Evolutionary conservation across 2,888 invertebrate species (phyloP).

Genomic region (Heliconius ismenius): DNA sequence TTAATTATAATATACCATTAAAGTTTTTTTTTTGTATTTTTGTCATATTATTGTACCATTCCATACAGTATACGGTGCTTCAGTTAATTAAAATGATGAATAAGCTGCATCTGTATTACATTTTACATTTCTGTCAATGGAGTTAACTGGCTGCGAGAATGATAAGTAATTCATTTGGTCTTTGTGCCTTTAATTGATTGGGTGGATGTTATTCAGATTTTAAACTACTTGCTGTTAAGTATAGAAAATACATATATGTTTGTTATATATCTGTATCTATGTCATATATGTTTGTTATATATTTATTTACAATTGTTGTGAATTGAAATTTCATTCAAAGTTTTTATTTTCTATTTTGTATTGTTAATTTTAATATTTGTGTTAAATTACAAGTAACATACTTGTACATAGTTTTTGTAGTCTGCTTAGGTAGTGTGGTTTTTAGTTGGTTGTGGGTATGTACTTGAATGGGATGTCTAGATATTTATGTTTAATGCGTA

Average conservation of each 20-base stretch:
- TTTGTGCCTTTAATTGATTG: conserved; percentile 8
- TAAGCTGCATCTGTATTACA: conserved; percentile 12
- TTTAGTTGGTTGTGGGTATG: too few relatives aligned
- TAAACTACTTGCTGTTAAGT: not conserved
- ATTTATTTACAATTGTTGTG: too few relatives aligned
- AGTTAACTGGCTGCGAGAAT: conserved; percentile 14
- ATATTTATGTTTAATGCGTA: too few relatives aligned
- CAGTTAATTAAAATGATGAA: conserved; percentile 21
- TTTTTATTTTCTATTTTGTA: not conserved
- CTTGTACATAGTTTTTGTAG: too few relatives aligned
- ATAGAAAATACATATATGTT: not conserved
- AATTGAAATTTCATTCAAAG: not conserved
- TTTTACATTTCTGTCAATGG: conserved; percentile 18
- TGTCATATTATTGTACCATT: conserved; percentile 4
- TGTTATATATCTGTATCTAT: too few relatives aligned
- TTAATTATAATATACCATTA: conserved; percentile 3
- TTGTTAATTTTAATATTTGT: not conserved
- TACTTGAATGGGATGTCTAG: too few relatives aligned
- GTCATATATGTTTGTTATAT: too few relatives aligned
- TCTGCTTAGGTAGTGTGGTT: too few relatives aligned
- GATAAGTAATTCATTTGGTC: conserved; percentile 25
- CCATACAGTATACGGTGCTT: not conserved
- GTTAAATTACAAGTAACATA: too few relatives aligned
- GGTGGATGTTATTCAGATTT: conserved; percentile 1
- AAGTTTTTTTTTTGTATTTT: not conserved